Conservation (phyloP, 2,888 invertebrate species). For the Parnassius apollo region DNA sequence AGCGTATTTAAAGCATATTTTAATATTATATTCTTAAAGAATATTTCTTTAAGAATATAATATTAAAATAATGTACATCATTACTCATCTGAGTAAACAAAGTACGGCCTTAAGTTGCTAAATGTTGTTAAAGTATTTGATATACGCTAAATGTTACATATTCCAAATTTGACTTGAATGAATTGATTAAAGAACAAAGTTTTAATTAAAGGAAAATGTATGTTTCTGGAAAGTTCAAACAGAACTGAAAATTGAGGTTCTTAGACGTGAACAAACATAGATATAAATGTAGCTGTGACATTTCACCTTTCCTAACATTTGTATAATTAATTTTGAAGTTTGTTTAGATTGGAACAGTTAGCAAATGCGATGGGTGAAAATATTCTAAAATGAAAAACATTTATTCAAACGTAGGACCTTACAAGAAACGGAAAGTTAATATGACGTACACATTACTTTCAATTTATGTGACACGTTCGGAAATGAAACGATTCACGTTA, state of each 20-base stretch:
- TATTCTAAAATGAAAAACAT: conserved; percentile 31
- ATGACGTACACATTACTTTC: conserved; percentile 39
- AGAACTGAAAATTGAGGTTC: conserved; percentile 1
- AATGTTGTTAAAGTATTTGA: conserved; percentile 1
- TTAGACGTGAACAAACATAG: conserved; percentile 10
- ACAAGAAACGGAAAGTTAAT: conserved; percentile 46
- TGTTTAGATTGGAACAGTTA: conserved; percentile 15
- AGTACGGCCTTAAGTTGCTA: not conserved
- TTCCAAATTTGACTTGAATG: conserved; percentile 1
- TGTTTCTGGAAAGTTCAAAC: conserved; percentile 13
- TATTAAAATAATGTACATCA: no score
- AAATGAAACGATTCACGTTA: conserved; percentile 41
- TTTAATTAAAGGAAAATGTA: conserved; percentile 22
- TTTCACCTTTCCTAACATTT: conserved; percentile 9
- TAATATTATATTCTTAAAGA: no score
- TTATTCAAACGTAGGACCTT: conserved; percentile 31
- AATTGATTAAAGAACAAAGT: conserved; percentile 16
- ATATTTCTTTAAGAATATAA: no score
- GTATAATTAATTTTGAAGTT: conserved; percentile 21
- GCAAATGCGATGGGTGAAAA: conserved; percentile 7
- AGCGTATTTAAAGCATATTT: no score
- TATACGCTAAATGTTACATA: not conserved
- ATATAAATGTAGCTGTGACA: conserved; percentile 4
- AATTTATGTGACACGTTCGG: conserved; percentile 43
- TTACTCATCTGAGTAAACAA: not conserved